Percentiles rank a stretch among this genome's conserved stretches.
Evolutionary conservation across 2,113 vertebrate species (phyloP).

Genomic region (Pelusios castaneus): DNA sequence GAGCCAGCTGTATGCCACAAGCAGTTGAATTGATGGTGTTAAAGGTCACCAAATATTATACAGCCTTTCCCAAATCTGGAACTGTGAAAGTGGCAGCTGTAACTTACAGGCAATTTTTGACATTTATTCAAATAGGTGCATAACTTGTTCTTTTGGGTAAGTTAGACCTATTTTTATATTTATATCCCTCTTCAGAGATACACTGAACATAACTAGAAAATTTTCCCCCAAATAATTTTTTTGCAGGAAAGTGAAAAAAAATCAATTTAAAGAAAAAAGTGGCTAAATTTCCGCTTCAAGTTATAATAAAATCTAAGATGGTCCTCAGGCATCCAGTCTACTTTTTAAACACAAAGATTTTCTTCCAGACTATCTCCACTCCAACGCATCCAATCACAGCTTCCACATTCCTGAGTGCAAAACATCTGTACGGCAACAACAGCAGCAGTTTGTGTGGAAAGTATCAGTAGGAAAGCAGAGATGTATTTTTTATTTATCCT

Average conservation of each 20-base stretch:
- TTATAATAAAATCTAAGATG: not conserved
- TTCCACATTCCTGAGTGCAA: not conserved
- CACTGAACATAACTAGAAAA: not conserved
- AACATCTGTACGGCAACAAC: not conserved
- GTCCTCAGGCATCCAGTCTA: not conserved
- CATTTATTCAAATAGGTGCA: rapidly evolving
- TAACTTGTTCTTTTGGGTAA: not conserved
- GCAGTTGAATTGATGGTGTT: not conserved
- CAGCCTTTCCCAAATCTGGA: not conserved
- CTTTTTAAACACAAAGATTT: too few species aligned
- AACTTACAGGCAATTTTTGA: not conserved
- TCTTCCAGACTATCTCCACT: too few species aligned
- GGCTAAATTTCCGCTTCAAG: not conserved
- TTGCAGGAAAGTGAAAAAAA: not conserved
- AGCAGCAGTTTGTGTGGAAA: not conserved
- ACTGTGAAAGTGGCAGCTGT: not conserved
- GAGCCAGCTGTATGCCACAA: not conserved
- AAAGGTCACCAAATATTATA: not conserved
- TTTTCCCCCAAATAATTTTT: not conserved
- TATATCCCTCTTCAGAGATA: not conserved
- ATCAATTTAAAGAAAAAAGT: not conserved
- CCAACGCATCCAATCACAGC: not conserved
- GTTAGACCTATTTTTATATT: not conserved
- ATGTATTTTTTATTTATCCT: too few species aligned
- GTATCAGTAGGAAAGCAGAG: not conserved